These are phyloP conservation scores for Epinotia ramella DNA, from an alignment of 2,888 invertebrate species.

Conservation along the genomic window DNA sequence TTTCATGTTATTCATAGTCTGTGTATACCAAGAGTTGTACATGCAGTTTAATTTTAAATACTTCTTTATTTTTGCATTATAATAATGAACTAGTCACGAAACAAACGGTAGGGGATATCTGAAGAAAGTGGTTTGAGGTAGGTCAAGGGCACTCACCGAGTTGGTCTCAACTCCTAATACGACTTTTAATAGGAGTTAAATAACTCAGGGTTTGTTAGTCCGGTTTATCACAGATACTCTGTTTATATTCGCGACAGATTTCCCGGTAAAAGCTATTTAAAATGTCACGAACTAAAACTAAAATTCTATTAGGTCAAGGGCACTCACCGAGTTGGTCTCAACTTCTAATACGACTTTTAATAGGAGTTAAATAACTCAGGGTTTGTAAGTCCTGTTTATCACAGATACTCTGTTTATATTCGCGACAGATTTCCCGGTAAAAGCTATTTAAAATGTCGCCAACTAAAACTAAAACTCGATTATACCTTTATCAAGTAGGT, in stretches of 20 bases:
- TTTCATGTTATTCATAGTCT: conserved; percentile 36
- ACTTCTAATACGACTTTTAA: too few species aligned
- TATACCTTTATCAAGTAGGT: too few species aligned
- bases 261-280: too few species aligned
- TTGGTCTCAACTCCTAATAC: conserved; percentile 11
- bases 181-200: background rate
- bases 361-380: too few species aligned
- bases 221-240: background rate
- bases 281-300: background rate
- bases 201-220: background rate
- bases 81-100: conserved; percentile 8
- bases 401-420: too few species aligned
- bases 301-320: too few species aligned
- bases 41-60: conserved; percentile 26
- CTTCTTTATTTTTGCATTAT: background rate
- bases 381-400: too few species aligned
- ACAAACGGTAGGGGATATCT: conserved; percentile 14
- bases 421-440: too few species aligned
- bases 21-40: conserved; percentile 14
- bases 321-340: too few species aligned
- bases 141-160: conserved; percentile 29
- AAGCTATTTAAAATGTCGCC: too few species aligned
- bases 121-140: conserved; percentile 31
- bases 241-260: background rate
- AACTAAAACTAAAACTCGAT: too few species aligned